These are phyloP conservation scores for Luidia sarsii DNA, from an alignment of 53 echinoderm and acorn worm species.

Conservation along the genomic window DNA sequence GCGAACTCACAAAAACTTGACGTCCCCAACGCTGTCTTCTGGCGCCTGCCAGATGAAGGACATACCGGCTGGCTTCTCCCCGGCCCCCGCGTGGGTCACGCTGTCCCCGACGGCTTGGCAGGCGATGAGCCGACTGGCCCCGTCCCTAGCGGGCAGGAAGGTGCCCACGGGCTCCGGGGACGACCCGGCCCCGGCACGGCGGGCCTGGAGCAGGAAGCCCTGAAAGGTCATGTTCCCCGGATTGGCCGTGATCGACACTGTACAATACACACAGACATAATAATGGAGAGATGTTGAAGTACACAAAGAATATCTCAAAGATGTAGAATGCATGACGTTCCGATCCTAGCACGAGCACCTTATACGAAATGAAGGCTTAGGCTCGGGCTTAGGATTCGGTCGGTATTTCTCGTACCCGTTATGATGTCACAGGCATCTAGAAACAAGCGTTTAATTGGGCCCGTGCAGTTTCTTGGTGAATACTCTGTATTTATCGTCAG, in stretches of 20 bases:
- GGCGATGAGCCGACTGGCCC: slow-evolving; percentile 12
- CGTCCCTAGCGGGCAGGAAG: slow-evolving; percentile 20
- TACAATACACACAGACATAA: too few species aligned
- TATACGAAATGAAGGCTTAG: too few species aligned
- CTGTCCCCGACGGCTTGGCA: slow-evolving; percentile 40
- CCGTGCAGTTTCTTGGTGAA: too few species aligned
- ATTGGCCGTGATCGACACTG: slow-evolving; percentile 2
- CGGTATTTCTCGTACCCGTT: too few species aligned
- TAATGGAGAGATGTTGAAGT: too few species aligned
- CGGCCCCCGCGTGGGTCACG: slow-evolving; percentile 52
- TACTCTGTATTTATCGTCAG: too few species aligned
- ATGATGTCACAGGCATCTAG: too few species aligned
- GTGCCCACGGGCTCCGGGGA: slow-evolving; percentile 47
- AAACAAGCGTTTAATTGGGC: too few species aligned
- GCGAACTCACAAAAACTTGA: slow-evolving; percentile 61
- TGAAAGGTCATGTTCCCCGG: slow-evolving; percentile 25
- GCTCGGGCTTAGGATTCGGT: too few species aligned
- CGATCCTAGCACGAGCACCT: too few species aligned
- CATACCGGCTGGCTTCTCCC: slow-evolving; percentile 17
- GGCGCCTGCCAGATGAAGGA: slow-evolving; percentile 60
- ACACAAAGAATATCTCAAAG: too few species aligned
- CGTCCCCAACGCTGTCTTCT: slow-evolving; percentile 33
- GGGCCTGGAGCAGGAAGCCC: slow-evolving; percentile 64
- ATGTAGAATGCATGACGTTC: too few species aligned
- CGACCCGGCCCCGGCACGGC: slow-evolving; percentile 40